Evolutionary conservation across 64 coral and sea anemone species (phyloP).

Genomic region (Actinia tenebrosa): DNA sequence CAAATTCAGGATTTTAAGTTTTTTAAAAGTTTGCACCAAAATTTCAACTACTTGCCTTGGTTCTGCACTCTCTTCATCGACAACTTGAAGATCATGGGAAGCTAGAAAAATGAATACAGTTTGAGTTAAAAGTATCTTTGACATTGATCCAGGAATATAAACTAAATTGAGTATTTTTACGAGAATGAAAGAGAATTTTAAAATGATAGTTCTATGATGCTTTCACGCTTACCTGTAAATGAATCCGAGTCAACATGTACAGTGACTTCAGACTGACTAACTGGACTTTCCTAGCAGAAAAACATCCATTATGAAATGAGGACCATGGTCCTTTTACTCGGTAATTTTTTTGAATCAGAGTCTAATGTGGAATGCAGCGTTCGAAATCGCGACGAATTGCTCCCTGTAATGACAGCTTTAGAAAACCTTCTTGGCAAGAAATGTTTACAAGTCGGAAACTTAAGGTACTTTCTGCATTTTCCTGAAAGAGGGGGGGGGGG

Average conservation of each 20-base stretch:
- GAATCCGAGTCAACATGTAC: slow-evolving; percentile 47
- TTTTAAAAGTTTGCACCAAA: no score
- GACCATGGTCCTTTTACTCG: no score
- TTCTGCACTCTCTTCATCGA: background rate
- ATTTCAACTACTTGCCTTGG: background rate
- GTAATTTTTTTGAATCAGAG: no score
- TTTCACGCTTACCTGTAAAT: slow-evolving; percentile 25
- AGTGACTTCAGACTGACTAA: slow-evolving; percentile 49
- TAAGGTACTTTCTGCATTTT: no score
- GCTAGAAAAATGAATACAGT: background rate
- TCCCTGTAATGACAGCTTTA: background rate
- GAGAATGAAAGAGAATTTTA: background rate
- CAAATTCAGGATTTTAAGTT: no score
- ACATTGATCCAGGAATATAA: background rate
- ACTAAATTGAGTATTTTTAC: background rate
- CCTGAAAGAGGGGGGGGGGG: no score
- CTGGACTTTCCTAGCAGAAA: slow-evolving; percentile 28
- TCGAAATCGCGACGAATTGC: no score
- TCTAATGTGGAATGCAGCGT: no score
- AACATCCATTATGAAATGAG: background rate
- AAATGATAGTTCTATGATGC: background rate
- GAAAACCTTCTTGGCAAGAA: no score
- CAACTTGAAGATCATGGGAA: slow-evolving; percentile 8
- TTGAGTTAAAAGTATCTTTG: background rate
- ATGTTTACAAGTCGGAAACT: no score